Base-by-base conservation (phyloP, 2,113 vertebrate species). In the Mus pahari region DNA sequence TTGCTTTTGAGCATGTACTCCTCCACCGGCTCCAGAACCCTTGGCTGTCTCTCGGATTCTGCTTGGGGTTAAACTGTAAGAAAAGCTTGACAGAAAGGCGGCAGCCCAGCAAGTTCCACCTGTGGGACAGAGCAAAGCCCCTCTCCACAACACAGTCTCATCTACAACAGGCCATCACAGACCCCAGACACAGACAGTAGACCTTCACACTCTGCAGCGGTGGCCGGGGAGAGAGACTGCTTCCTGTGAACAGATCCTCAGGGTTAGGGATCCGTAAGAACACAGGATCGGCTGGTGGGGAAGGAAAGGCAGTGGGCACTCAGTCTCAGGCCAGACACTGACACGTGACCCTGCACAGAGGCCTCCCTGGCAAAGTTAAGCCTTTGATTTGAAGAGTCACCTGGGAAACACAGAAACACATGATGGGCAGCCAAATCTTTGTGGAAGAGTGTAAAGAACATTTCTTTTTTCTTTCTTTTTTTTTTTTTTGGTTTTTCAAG, bases 371-470 rank as follows among this genome's bases (percentile, higher is more conserved):
- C 73, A 88, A 66, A 70, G 36, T 16, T 45, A 50, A 0, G 7
- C 19, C 31, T 45, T 4, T n/a, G 60, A 53, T 39, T 1, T 3
- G 12, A 48, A 22, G 36, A 53, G 26, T 12, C 22, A 24, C 11
- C 31, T 19, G 0, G 58, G 22, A 74, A 26, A 70, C 4, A 81
- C 17, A 45, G 45, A 28, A 64, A 42, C 26, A 3, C 62, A 36
- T 8, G 2, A 64, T 19, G 2, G 1, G 0, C 17, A 33, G 39
- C 66, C 4, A 0, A 13, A 13, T 2, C 14, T 3, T 0, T 12
- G 14, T 33, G 0, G 7, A 68, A 58, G 22, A 79, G 17, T 16
- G 8, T 24, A 2, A 50, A 3, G 9, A 71, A 12, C 10, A 20
- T 12, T 22, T 87, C 90, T 26, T n/a, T n/a, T n/a, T n/a, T n/a